These are phyloP conservation scores for Thalassarche chlororhynchos DNA, from an alignment of 2,113 vertebrate species.

Conservation along the genomic window DNA sequence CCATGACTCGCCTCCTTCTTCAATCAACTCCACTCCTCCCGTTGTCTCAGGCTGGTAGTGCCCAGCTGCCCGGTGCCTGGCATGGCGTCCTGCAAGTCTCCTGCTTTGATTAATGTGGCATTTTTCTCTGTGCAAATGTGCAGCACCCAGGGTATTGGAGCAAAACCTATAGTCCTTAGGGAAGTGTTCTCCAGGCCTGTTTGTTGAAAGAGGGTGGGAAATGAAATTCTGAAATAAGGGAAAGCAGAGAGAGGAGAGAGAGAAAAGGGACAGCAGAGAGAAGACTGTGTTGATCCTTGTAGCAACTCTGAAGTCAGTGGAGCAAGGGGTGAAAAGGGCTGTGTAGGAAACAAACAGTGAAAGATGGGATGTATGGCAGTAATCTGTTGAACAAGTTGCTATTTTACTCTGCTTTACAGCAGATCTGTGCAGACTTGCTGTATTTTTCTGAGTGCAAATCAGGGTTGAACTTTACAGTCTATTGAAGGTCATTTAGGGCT, in stretches of 20 bases:
- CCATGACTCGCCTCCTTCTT: not conserved
- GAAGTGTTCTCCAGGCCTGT: not conserved
- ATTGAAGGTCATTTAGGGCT: not conserved
- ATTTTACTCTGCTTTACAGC: not conserved
- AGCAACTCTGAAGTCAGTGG: not conserved
- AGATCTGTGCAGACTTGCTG: not conserved
- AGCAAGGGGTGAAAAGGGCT: not conserved
- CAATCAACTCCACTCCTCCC: not conserved
- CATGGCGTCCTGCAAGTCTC: not conserved
- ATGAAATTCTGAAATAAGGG: not conserved
- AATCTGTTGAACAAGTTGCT: not conserved
- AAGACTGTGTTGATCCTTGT: not conserved
- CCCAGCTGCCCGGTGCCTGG: not conserved
- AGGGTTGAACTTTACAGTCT: not conserved
- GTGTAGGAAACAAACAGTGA: not conserved
- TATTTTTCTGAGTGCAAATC: not conserved
- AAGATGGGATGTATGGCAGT: not conserved
- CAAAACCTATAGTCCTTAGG: not conserved
- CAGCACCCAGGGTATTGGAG: not conserved
- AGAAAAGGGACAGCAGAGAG: not conserved
- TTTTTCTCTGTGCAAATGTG: not conserved
- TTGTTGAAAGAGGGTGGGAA: not conserved
- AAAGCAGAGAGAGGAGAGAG: not conserved
- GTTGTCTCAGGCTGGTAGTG: not conserved
- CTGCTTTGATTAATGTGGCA: not conserved